These are phyloP conservation scores for Frankliniella fusca DNA, from an alignment of 2,888 invertebrate genomes.

Conservation along the genomic window DNA sequence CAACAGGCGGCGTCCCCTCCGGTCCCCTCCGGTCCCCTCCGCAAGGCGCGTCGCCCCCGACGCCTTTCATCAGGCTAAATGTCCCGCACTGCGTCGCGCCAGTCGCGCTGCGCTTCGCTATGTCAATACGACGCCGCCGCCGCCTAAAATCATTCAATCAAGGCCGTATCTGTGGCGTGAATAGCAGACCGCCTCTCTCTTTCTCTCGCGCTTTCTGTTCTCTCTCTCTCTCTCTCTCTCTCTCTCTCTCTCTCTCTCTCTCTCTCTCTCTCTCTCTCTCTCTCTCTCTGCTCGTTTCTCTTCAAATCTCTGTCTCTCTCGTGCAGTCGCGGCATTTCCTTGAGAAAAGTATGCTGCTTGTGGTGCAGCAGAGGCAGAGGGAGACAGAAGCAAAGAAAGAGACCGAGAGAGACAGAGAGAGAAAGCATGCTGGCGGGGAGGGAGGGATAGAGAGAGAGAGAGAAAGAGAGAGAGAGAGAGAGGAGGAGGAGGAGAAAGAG, in stretches of 20 bases:
- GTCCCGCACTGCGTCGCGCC: not conserved
- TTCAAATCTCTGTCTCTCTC: not conserved
- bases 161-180: not conserved
- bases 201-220: not conserved
- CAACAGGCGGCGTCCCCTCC: no score
- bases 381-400: no score
- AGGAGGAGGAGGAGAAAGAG: not conserved
- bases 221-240: not conserved
- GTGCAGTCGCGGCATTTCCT: not conserved
- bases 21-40: not conserved
- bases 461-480: not conserved
- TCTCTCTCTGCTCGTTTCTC: not conserved
- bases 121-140: constrained; percentile 12
- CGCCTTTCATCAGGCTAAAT: constrained; percentile 1
- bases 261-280: not conserved
- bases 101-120: not conserved
- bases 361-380: no score
- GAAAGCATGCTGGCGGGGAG: no score
- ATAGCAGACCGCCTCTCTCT: no score
- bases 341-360: not conserved
- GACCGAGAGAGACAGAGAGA: no score
- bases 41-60: not conserved
- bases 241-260: not conserved
- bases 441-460: not conserved
- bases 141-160: constrained; percentile 19